These are phyloP conservation scores for Eulemur macaco DNA, from an alignment of 2,113 vertebrate species.

Conservation along the genomic window DNA sequence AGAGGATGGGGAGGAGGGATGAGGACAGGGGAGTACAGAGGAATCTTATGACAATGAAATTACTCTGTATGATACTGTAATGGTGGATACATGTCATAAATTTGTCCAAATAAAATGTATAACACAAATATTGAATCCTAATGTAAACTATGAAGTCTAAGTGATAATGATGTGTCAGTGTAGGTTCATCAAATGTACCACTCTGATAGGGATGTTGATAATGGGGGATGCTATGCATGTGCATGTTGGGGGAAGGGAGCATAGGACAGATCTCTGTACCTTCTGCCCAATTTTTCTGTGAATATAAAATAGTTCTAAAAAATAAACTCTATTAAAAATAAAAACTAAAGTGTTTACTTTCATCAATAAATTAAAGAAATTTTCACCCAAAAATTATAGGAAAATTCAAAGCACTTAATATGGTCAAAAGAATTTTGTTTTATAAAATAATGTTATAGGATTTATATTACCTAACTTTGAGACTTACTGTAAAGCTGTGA, in stretches of 20 bases:
- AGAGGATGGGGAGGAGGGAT: background rate
- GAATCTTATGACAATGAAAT: background rate
- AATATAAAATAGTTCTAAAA: background rate
- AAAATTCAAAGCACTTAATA: background rate
- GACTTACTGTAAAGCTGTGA: background rate
- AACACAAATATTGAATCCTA: background rate
- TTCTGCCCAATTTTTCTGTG: background rate
- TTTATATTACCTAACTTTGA: background rate
- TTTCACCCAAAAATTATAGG: background rate
- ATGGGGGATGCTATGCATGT: background rate
- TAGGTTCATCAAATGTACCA: background rate
- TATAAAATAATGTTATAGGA: background rate
- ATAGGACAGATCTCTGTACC: background rate
- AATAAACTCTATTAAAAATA: background rate
- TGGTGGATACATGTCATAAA: background rate
- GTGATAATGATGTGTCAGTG: background rate
- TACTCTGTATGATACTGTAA: background rate
- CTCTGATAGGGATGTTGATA: background rate
- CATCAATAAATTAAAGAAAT: background rate
- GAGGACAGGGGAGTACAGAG: background rate
- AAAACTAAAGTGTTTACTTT: background rate
- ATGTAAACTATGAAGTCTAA: background rate
- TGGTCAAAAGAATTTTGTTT: background rate
- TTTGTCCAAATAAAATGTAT: background rate
- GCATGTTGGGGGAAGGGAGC: background rate